A percentile compares a stretch with the other conserved stretches of the same genome.
Evolutionary conservation across 2,113 vertebrate species (phyloP).

Genomic region (Polypterus bichir): DNA sequence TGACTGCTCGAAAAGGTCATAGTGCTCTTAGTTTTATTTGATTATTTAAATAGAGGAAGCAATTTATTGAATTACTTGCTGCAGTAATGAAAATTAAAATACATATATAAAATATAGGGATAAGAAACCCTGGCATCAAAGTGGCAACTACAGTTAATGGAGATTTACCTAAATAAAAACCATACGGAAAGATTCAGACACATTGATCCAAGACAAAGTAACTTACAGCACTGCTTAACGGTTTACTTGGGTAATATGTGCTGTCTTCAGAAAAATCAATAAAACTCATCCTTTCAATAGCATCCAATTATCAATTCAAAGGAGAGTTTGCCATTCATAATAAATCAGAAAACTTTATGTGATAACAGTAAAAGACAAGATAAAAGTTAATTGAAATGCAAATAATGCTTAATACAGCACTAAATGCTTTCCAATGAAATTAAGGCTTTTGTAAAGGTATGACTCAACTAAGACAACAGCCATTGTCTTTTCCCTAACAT

Average conservation of each 20-base stretch:
- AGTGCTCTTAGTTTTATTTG: no score
- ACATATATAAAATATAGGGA: conserved; percentile 15
- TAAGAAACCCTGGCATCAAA: conserved; percentile 68
- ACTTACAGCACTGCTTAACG: conserved; percentile 64
- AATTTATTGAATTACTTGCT: conserved; percentile 11
- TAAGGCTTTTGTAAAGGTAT: conserved; percentile 5
- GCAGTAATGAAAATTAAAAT: conserved; percentile 6
- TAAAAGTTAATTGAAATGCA: conserved; percentile 60
- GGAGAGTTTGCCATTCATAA: conserved; percentile 60
- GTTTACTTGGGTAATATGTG: conserved; percentile 77
- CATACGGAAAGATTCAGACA: conserved; percentile 64
- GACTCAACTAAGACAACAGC: neutral
- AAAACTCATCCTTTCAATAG: conserved; percentile 95
- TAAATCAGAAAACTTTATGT: conserved; percentile 85
- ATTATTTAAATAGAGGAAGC: conserved; percentile 7
- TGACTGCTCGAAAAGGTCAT: no score
- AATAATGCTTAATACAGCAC: conserved; percentile 33
- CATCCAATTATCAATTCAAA: conserved; percentile 95
- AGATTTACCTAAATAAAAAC: conserved; percentile 67
- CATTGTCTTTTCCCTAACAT: neutral
- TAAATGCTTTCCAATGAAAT: conserved; percentile 10
- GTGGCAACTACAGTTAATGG: conserved; percentile 78
- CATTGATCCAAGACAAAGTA: conserved; percentile 83
- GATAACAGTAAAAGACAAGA: conserved; percentile 59
- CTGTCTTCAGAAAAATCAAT: conserved; percentile 87